Evolutionary conservation across 1,140 invertebrate genomes (phyloP).

Genomic region (Pseudomyrmex flavicornis): DNA sequence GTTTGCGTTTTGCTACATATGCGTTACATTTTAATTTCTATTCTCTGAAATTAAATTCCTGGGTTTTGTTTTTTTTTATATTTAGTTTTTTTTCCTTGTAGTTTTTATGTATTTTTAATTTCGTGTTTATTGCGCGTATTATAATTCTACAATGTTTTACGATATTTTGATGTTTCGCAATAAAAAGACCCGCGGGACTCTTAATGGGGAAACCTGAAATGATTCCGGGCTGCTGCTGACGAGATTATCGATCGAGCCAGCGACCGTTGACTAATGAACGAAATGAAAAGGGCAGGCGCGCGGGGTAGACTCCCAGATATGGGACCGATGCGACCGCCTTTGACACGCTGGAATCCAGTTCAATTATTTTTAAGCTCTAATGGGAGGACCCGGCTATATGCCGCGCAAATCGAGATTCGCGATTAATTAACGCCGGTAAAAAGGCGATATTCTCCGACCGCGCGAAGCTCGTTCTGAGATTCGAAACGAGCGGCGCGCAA

Average conservation of each 20-base stretch:
- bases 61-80: too few relatives aligned
- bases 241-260: background rate
- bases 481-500: slow-evolving; percentile 42
- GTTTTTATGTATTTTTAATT: background rate
- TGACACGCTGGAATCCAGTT: slow-evolving; percentile 72
- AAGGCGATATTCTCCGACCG: slow-evolving; percentile 35
- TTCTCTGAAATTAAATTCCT: too few relatives aligned
- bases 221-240: slow-evolving; percentile 5
- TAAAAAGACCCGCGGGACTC: background rate
- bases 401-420: slow-evolving; percentile 45
- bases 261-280: slow-evolving; percentile 44
- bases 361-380: slow-evolving; percentile 71
- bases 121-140: background rate
- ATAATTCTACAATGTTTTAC: background rate
- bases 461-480: background rate
- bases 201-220: slow-evolving; percentile 8
- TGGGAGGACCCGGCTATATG: slow-evolving; percentile 21
- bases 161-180: background rate
- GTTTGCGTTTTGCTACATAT: too few relatives aligned
- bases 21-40: too few relatives aligned
- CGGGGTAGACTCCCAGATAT: background rate
- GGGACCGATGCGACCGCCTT: slow-evolving; percentile 28
- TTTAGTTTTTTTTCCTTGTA: background rate
- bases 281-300: slow-evolving; percentile 48
- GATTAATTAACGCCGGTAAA: slow-evolving; percentile 68